phyloP scores from a whole-genome alignment of 2,113 vertebrate species.

The Zingel zingel region DNA sequence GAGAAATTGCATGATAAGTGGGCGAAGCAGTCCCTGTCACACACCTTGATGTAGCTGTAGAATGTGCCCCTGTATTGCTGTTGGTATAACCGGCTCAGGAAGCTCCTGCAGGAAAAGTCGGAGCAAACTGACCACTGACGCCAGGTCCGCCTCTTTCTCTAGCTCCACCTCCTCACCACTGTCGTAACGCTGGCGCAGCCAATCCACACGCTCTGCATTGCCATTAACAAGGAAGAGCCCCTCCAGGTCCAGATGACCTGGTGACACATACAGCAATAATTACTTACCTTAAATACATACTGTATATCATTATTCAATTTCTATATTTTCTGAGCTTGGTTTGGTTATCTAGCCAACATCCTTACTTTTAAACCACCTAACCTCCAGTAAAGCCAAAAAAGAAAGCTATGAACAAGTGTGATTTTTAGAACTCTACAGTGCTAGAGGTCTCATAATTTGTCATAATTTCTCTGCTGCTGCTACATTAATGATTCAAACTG shows the following conservation, averaged over 20 bases:
- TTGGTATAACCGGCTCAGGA: slow-evolving; percentile 95
- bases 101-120: slow-evolving; percentile 98
- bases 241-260: slow-evolving; percentile 95
- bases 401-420: not conserved
- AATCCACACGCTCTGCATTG: slow-evolving; percentile 97
- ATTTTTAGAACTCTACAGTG: not conserved
- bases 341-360: not conserved
- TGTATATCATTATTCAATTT: not conserved
- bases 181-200: slow-evolving; percentile 96
- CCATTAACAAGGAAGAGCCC: slow-evolving; percentile 98
- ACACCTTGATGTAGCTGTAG: slow-evolving; percentile 96
- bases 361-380: not conserved
- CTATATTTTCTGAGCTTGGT: not conserved
- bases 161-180: slow-evolving; percentile 96
- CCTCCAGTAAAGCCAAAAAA: not conserved
- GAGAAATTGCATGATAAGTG: not conserved
- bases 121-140: slow-evolving; percentile 96
- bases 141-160: slow-evolving; percentile 96
- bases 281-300: not conserved
- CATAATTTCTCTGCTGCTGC: not conserved
- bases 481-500: not conserved
- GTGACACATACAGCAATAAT: not conserved
- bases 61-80: slow-evolving; percentile 91
- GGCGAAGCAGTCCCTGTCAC: not conserved
- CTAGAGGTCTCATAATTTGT: not conserved